Evolutionary conservation across 2,113 vertebrate genomes (phyloP).

Genomic region (Daubentonia madagascariensis): DNA sequence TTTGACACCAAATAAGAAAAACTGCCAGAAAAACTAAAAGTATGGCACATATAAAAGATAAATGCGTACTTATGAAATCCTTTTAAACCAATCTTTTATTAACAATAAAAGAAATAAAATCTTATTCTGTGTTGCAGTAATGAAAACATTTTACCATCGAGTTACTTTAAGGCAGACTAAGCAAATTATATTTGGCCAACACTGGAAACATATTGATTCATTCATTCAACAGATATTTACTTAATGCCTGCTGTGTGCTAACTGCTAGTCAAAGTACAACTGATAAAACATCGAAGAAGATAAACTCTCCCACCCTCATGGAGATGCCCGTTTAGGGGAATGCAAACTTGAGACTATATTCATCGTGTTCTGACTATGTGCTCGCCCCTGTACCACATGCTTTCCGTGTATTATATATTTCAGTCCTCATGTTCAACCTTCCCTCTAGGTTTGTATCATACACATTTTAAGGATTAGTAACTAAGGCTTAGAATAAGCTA

Average conservation of each 20-base stretch:
- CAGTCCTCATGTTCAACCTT: not conserved
- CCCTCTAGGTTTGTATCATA: not conserved
- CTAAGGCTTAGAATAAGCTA: not conserved
- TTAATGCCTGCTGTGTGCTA: not conserved
- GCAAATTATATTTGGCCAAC: not conserved
- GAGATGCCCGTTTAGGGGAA: not conserved
- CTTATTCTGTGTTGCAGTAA: conserved; percentile 31
- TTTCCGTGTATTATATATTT: not conserved
- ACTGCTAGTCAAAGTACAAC: not conserved
- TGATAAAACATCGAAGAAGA: not conserved
- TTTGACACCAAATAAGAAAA: conserved; percentile 64
- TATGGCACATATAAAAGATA: conserved; percentile 43
- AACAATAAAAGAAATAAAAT: conserved; percentile 61
- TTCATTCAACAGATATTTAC: not conserved
- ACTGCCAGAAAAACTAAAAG: conserved; percentile 60
- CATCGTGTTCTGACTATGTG: not conserved
- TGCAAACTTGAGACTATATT: not conserved
- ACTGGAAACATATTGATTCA: not conserved
- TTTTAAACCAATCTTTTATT: conserved; percentile 50
- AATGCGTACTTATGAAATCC: conserved; percentile 41
- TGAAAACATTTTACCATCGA: conserved; percentile 44
- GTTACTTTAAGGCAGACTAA: conserved; percentile 42
- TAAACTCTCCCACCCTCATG: not conserved
- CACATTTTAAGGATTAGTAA: not conserved
- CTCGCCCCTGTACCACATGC: not conserved